Evolutionary conservation across 1,140 invertebrate genomes (phyloP).

Genomic region (Anastrepha obliqua): DNA sequence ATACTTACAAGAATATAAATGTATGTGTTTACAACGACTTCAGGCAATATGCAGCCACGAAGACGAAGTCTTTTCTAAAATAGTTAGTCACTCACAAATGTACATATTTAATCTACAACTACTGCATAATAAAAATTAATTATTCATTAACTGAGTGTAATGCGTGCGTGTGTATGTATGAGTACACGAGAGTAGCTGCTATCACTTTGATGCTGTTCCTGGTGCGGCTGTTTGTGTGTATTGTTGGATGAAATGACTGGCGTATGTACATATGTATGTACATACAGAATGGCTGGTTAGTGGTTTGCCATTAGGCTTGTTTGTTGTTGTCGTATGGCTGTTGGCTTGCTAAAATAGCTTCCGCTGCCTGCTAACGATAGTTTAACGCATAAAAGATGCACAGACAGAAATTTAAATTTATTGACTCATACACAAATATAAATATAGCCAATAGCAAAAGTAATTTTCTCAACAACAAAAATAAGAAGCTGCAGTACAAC

Average conservation of each 20-base stretch:
- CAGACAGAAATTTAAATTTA: constrained; percentile 48
- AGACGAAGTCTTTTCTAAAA: background rate
- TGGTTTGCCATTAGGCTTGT: background rate
- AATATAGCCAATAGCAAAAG: constrained; percentile 36
- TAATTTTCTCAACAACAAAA: constrained; percentile 6
- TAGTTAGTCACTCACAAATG: constrained; percentile 40
- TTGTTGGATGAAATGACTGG: background rate
- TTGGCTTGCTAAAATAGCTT: constrained; percentile 38
- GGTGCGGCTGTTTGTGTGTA: background rate
- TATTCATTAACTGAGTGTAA: constrained; percentile 40
- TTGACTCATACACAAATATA: background rate
- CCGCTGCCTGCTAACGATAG: constrained; percentile 12
- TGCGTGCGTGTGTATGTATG: constrained; percentile 6
- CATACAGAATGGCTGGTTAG: constrained; percentile 9
- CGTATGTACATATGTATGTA: background rate
- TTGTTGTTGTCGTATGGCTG: background rate
- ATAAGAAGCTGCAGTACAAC: background rate
- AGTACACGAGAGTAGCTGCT: background rate
- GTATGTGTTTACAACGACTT: background rate
- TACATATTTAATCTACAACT: constrained; percentile 43
- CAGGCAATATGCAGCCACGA: background rate
- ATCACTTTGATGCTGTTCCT: background rate
- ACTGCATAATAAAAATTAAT: constrained; percentile 51
- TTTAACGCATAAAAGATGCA: constrained; percentile 39
- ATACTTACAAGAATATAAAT: background rate